These are phyloP conservation scores for Heloderma charlesbogerti DNA, from an alignment of 2,113 vertebrate species.

Conservation along the genomic window DNA sequence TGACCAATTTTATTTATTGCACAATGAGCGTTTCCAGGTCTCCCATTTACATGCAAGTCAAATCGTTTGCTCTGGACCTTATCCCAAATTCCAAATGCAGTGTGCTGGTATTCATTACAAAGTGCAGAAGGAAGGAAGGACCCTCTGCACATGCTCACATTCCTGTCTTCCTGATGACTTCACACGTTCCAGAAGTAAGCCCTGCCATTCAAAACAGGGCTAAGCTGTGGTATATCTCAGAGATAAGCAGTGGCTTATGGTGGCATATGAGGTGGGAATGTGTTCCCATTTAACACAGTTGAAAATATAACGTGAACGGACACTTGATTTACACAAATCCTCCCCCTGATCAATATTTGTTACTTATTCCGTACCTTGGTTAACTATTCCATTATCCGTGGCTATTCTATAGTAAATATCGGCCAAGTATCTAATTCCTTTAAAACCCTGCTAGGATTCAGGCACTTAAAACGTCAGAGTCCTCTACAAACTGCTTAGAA, in stretches of 20 bases:
- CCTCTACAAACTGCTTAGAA: not conserved
- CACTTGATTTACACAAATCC: too few species aligned
- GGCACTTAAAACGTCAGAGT: not conserved
- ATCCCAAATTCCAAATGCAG: not conserved
- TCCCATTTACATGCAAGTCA: not conserved
- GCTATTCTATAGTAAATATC: slow-evolving; percentile 48
- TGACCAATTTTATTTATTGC: not conserved
- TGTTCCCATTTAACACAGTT: too few species aligned
- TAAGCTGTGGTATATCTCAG: not conserved
- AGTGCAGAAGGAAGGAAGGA: not conserved
- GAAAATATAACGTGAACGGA: too few species aligned
- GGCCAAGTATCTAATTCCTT: slow-evolving; percentile 64
- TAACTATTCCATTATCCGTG: slow-evolving; percentile 27
- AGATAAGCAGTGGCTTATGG: not conserved
- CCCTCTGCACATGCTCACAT: not conserved
- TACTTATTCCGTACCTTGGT: too few species aligned
- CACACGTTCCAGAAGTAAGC: not conserved
- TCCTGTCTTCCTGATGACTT: not conserved
- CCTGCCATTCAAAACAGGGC: not conserved
- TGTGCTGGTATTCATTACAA: not conserved
- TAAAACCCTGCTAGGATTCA: slow-evolving; percentile 20
- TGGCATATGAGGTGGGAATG: too few species aligned
- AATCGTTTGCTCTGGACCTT: not conserved
- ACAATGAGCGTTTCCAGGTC: not conserved
- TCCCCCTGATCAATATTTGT: too few species aligned